Base-by-base conservation (phyloP, 2,113 vertebrate species). In the Cebidichthys violaceus region DNA sequence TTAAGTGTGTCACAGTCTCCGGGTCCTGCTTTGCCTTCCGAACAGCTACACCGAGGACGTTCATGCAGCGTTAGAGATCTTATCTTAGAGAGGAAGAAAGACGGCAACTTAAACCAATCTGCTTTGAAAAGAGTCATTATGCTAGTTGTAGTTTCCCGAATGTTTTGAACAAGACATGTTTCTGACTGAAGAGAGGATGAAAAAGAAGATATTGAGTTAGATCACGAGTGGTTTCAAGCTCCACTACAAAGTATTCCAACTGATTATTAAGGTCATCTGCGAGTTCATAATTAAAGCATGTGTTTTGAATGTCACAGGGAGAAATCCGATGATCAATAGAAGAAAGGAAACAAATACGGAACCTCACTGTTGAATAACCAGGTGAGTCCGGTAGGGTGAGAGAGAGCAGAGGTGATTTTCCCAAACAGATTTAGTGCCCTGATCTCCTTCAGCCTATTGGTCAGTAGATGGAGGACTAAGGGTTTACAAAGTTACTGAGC, bases 371-470 rank as follows among this genome's bases (percentile, higher is more conserved):
- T 77, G 75, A 78, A 66, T 27, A 59, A 47, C 45, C 75, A 67
- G 72, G 72, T 84, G 52, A 80, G 61, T 68, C 45, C 7, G 4
- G 64, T 45, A 60, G 70, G 85, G 76, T 90, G 84, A 87, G 86
- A 89, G 71, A 86, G 88, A 80, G 86, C 86, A 89, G 54, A 76
- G 84, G 86, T 84, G 84, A 89, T 77, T 88, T 92, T 89, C 86
- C 86, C 89, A 88, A 88, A 91, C 82, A 82, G 89, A 90, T 88
- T 91, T 78, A 82, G 81, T 79, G 47, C 82, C 85, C 76, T 89
- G 83, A 79, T 90, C 83, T 81, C 71, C 81, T 87, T 83, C 66
- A 74, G 69, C 47, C 79, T 72, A 74, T 87, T 88, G 86, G 90
- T 84, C 50, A 45, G 45, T 31, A 43, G 47, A 50, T 81, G 61